Evolutionary conservation across 2,113 vertebrate species (phyloP).

Genomic region (Axis porcinus): DNA sequence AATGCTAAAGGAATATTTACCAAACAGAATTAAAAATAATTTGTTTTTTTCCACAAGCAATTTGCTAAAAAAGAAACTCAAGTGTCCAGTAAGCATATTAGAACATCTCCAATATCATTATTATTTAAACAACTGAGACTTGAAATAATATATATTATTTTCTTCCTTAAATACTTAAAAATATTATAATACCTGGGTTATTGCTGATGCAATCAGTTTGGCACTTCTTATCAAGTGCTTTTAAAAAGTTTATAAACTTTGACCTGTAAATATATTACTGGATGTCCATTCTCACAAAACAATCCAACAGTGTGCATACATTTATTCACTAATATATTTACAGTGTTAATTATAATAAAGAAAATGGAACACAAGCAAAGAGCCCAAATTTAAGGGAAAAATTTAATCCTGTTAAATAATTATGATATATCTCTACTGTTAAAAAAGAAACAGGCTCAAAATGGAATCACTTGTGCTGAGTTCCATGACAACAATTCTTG

Average conservation of each 20-base stretch:
- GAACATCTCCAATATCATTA: background rate
- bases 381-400: background rate
- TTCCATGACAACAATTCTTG: background rate
- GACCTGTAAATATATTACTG: background rate
- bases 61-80: constrained; percentile 25
- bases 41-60: background rate
- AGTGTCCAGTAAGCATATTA: background rate
- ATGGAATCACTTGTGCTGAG: background rate
- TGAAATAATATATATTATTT: constrained; percentile 10
- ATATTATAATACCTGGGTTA: background rate
- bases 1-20: background rate
- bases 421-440: background rate
- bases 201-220: background rate
- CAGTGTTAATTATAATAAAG: background rate
- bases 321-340: background rate
- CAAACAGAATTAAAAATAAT: background rate
- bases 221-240: background rate
- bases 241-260: background rate
- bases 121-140: background rate
- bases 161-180: background rate
- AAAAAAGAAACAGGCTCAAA: background rate
- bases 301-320: background rate
- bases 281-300: background rate
- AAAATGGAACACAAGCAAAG: background rate
- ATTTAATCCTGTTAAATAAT: background rate